Evolutionary conservation across 2,113 vertebrate species (phyloP), one percentile per base, ranked within the genome.

Genomic region (Furnarius figulus): DNA sequence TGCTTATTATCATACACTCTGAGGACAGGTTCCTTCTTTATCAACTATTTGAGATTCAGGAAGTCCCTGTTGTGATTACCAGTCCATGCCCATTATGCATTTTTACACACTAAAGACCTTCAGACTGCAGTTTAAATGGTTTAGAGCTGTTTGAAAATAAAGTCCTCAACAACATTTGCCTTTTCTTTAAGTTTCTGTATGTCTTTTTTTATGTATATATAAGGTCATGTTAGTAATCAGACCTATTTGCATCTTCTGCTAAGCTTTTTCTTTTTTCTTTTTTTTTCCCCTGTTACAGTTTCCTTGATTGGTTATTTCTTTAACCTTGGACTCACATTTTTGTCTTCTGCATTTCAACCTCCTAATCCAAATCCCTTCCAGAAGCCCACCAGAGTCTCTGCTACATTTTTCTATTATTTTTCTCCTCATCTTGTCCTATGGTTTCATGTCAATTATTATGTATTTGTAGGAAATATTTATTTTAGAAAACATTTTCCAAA

Each of bases 31-130:
- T 93, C 68, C 79, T 86, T 81, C 95, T 95, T 90, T 93, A 89
- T 95, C 96, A 92, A 93, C 80, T 93, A 50, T 87, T 93, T 93
- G 86, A 96, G 93, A 97, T 93, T 86, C 95, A 95, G 94, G 58
- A 96, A 97, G 83, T 93, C 96, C 94, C 95, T 89, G 80, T 95
- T 95, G 94, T 90, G 93, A 92, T 93, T 95, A 87, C 91, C 52
- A 84, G 68, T 71, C 92, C 72, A 33, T 92, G 76, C 92, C 92
- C 73, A 67, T 95, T 88, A 93, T 92, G 91, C 86, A 92, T 93
- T 97, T 94, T 96, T 84, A 80, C 59, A 81, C 52, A 74, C 68
- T 84, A 28, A 94, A 95, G 94, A 86, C 94, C 86, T 96, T 97
- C 86, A 89, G 72, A 93, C 24, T 59, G 59, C 79, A 92, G 35